phyloP scores from a whole-genome alignment of 2,888 invertebrate genomes.

The Xestia xanthographa region DNA sequence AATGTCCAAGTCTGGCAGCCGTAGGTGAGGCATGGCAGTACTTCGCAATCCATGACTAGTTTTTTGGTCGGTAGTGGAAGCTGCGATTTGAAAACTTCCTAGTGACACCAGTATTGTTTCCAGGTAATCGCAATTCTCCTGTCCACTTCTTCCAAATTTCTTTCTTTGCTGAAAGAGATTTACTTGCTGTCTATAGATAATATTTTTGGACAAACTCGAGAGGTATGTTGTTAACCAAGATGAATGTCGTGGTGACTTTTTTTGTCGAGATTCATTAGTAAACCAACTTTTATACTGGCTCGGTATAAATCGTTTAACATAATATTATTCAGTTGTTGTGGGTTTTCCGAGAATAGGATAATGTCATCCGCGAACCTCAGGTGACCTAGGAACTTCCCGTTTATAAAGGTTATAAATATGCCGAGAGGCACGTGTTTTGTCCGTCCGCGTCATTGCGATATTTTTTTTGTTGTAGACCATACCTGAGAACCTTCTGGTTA shows the following conservation, averaged over 20 bases:
- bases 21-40: background rate
- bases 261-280: background rate
- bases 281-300: background rate
- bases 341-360: background rate
- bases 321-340: background rate
- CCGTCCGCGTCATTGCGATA: too few relatives aligned
- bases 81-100: background rate
- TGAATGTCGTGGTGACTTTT: background rate
- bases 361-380: background rate
- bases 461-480: too few relatives aligned
- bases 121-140: background rate
- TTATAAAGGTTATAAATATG: background rate
- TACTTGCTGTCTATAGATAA: background rate
- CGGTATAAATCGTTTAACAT: background rate
- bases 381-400: background rate
- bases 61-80: background rate
- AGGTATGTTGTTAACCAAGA: background rate
- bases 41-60: background rate
- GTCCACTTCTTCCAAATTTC: background rate
- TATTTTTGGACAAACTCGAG: background rate
- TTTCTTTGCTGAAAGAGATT: background rate
- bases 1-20: background rate
- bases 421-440: too few relatives aligned
- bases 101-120: background rate
- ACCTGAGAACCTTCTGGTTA: too few relatives aligned